These are phyloP conservation scores for Odontomyia ornata DNA, from an alignment of 2,888 invertebrate genomes.

Conservation along the genomic window DNA sequence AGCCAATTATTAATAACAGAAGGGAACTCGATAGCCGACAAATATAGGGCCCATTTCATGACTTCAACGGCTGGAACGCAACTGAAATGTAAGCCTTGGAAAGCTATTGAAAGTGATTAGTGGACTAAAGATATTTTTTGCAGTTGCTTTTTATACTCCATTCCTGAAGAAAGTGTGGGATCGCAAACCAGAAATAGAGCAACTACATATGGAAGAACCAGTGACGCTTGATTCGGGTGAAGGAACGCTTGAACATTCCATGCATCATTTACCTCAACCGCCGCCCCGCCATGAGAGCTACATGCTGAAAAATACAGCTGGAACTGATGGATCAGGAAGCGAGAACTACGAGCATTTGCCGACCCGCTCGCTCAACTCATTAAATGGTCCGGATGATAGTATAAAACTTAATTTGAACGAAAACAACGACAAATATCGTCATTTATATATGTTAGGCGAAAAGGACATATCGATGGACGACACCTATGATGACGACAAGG, in stretches of 20 bases:
- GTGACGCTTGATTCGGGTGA: conserved; percentile 72
- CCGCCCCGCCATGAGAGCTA: conserved; percentile 83
- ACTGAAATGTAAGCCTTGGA: conserved; percentile 76
- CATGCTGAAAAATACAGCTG: conserved; percentile 71
- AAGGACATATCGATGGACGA: conserved; percentile 65
- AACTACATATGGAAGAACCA: conserved; percentile 85
- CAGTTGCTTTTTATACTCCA: conserved; percentile 92
- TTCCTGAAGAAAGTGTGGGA: conserved; percentile 98
- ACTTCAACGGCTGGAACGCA: conserved; percentile 86
- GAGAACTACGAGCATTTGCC: conserved; percentile 75
- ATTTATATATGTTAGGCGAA: conserved; percentile 71
- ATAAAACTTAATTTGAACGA: conserved; percentile 70
- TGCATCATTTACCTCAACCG: conserved; percentile 69
- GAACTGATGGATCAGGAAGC: conserved; percentile 68
- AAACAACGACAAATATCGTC: conserved; percentile 74
- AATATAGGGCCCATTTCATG: conserved; percentile 90
- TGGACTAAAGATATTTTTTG: conserved; percentile 52
- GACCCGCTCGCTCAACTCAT: conserved; percentile 65
- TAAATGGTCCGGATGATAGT: conserved; percentile 68
- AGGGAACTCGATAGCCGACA: conserved; percentile 90
- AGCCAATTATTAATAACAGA: conserved; percentile 92
- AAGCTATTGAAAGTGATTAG: neutral
- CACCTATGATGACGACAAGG: conserved; percentile 63
- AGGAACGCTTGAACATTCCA: conserved; percentile 76
- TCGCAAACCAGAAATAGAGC: conserved; percentile 93